These are phyloP conservation scores for Drosophila birchii DNA, from an alignment of 2,888 invertebrate species.

Conservation along the genomic window DNA sequence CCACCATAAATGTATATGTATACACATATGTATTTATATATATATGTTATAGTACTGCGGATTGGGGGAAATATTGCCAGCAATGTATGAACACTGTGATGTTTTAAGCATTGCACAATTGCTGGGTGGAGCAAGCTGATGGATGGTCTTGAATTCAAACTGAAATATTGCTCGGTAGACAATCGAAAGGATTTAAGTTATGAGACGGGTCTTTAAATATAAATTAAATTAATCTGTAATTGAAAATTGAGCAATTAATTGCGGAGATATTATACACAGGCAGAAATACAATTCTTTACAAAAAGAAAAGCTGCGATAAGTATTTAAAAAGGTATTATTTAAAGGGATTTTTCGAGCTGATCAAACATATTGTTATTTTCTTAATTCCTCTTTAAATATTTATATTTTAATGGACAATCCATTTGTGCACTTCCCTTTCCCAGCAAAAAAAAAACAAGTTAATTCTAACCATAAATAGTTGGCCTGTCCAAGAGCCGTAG, in stretches of 20 bases:
- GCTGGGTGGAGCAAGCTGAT: slow-evolving; percentile 60
- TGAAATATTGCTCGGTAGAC: neutral
- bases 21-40: neutral
- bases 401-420: neutral
- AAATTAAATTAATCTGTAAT: slow-evolving; percentile 6
- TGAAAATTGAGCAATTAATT: slow-evolving; percentile 5
- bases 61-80: slow-evolving; percentile 29
- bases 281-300: neutral
- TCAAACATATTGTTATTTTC: neutral
- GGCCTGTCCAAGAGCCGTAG: slow-evolving; percentile 12
- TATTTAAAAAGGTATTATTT: no score
- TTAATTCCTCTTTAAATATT: neutral
- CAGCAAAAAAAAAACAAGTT: neutral
- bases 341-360: neutral
- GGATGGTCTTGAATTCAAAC: slow-evolving; percentile 11
- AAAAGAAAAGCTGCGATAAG: neutral
- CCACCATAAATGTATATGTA: slow-evolving; percentile 64
- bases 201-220: neutral
- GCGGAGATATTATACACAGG: neutral
- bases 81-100: slow-evolving; percentile 21
- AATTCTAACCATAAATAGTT: slow-evolving; percentile 5
- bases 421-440: neutral
- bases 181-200: slow-evolving; percentile 2
- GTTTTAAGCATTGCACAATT: slow-evolving; percentile 38
- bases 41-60: neutral